A percentile compares a stretch with the other conserved stretches of the same genome.
phyloP scores from a whole-genome alignment of 2,113 vertebrate genomes.

The Hoplias malabaricus region DNA sequence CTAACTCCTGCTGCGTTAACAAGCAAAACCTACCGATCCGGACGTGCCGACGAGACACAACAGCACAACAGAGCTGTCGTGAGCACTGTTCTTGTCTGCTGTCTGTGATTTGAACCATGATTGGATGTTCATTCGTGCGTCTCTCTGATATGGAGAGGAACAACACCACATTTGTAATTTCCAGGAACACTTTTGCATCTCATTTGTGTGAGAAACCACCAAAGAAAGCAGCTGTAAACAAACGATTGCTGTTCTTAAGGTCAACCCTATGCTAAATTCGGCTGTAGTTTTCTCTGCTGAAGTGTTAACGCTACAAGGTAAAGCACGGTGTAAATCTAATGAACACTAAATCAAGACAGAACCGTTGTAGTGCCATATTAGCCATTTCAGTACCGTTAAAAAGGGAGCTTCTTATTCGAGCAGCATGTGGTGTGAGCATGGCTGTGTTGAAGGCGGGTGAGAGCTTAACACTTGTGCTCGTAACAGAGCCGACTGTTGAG shows the following conservation, averaged over 20 bases:
- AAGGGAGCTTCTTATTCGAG: neutral
- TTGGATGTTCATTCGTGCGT: neutral
- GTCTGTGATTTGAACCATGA: neutral
- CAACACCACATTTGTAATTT: neutral
- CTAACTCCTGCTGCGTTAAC: neutral
- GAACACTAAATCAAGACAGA: neutral
- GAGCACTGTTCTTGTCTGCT: neutral
- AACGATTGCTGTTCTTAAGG: neutral
- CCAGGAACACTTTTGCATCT: neutral
- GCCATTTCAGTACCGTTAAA: neutral
- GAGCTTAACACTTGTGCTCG: neutral
- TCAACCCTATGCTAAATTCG: neutral
- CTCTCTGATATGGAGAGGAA: neutral
- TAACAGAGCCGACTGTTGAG: neutral
- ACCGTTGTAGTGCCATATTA: neutral
- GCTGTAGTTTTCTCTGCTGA: neutral
- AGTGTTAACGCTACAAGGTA: neutral
- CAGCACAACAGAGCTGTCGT: neutral
- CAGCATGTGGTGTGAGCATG: neutral
- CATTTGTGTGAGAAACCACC: neutral
- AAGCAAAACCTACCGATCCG: constrained; percentile 3
- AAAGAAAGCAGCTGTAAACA: neutral
- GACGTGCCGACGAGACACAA: constrained; percentile 6
- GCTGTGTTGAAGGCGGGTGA: neutral
- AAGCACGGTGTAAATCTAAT: no score